These are phyloP conservation scores for Camponotus vicinus DNA, from an alignment of 1,140 invertebrate species.

Conservation along the genomic window DNA sequence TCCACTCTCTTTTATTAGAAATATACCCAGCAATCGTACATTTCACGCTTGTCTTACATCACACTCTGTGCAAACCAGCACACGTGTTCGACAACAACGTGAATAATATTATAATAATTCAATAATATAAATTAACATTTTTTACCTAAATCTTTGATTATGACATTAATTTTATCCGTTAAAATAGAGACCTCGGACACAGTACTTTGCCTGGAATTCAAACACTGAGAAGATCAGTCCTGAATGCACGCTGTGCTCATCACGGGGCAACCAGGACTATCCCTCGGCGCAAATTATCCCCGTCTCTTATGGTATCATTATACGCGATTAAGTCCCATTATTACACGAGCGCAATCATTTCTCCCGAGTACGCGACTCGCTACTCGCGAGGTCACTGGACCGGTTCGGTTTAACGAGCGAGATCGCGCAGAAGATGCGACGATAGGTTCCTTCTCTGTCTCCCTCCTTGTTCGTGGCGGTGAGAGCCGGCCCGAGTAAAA, in stretches of 20 bases:
- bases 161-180: not conserved
- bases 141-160: not conserved
- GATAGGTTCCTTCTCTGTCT: not conserved
- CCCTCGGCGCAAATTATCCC: conserved; percentile 13
- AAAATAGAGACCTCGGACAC: not conserved
- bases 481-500: conserved; percentile 36
- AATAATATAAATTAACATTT: not conserved
- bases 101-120: too few relatives aligned
- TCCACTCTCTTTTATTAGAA: not conserved
- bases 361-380: conserved; percentile 22
- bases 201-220: not conserved
- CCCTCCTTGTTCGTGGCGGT: not conserved
- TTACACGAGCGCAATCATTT: conserved; percentile 43
- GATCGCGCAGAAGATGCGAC: conserved; percentile 24
- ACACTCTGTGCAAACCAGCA: not conserved
- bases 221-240: not conserved
- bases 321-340: conserved; percentile 44
- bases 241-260: not conserved
- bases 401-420: conserved; percentile 38
- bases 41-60: not conserved
- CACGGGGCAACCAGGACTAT: not conserved
- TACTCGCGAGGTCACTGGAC: conserved; percentile 15
- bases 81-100: too few relatives aligned
- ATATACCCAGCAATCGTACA: not conserved
- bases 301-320: conserved; percentile 38